These are phyloP conservation scores for Chaenodraco wilsoni DNA, from an alignment of 2,797 vertebrate species.

Conservation along the genomic window DNA sequence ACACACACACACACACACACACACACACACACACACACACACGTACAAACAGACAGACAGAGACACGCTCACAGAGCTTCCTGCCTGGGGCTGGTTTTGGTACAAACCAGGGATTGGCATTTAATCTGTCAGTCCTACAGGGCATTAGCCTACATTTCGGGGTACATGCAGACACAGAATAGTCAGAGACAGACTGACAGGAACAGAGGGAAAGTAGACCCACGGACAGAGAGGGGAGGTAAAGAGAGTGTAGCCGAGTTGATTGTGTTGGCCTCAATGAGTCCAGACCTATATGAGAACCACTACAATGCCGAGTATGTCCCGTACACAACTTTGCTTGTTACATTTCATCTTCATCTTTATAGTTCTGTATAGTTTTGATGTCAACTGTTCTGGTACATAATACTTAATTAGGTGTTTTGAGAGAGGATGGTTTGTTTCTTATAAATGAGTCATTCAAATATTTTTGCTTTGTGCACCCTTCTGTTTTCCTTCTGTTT, in stretches of 20 bases:
- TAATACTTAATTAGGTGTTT: neutral
- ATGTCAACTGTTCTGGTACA: neutral
- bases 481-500: neutral
- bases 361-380: slow-evolving; percentile 6
- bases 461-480: neutral
- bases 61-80: slow-evolving; percentile 14
- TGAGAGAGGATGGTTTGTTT: neutral
- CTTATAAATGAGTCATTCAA: neutral
- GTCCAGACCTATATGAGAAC: slow-evolving; percentile 48
- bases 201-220: slow-evolving; percentile 26
- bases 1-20: neutral
- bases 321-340: slow-evolving; percentile 22
- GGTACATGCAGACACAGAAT: slow-evolving; percentile 59
- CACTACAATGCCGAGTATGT: slow-evolving; percentile 17
- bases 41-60: neutral
- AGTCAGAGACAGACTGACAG: slow-evolving; percentile 48
- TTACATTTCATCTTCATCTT: slow-evolving; percentile 2
- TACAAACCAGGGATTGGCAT: slow-evolving; percentile 78
- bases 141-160: slow-evolving; percentile 81
- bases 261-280: slow-evolving; percentile 29
- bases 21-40: neutral
- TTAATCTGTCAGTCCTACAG: slow-evolving; percentile 77
- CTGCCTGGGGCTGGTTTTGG: slow-evolving; percentile 72
- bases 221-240: slow-evolving; percentile 17
- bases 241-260: slow-evolving; percentile 10